phyloP scores from a whole-genome alignment of 2,113 vertebrate genomes.

The Dicerorhinus sumatrensis region DNA sequence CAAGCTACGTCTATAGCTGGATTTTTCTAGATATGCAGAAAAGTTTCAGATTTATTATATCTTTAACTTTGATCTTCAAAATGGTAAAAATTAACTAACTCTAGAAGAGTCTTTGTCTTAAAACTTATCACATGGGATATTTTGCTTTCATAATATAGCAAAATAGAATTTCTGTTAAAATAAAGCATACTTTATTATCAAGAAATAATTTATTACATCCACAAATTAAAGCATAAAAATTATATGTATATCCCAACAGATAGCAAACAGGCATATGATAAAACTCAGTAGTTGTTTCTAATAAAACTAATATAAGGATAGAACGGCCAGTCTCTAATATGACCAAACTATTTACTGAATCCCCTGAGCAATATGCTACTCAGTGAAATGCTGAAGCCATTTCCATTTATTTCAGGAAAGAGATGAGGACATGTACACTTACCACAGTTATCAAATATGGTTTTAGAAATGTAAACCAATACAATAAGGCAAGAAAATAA shows the following conservation, averaged over 20 bases:
- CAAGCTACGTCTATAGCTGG: not conserved
- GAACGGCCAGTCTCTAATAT: not conserved
- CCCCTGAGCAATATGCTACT: not conserved
- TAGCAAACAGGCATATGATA: not conserved
- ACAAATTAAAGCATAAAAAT: too few relatives aligned
- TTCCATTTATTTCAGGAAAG: not conserved
- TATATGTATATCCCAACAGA: too few relatives aligned
- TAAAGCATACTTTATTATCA: not conserved
- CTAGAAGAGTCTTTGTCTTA: not conserved
- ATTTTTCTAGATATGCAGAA: not conserved
- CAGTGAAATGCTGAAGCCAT: not conserved
- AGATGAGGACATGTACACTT: not conserved
- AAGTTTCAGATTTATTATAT: not conserved
- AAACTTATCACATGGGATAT: not conserved
- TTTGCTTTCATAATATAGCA: not conserved
- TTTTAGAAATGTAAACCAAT: not conserved
- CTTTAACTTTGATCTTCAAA: not conserved
- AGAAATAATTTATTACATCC: not conserved
- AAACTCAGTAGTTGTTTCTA: not conserved
- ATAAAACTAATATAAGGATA: not conserved
- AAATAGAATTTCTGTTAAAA: not conserved
- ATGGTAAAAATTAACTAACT: not conserved
- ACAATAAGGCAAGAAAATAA: not conserved
- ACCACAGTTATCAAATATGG: not conserved
- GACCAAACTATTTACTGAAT: not conserved